Conservation (phyloP, 1,140 invertebrate species). For the Bilobella aurantiaca region DNA sequence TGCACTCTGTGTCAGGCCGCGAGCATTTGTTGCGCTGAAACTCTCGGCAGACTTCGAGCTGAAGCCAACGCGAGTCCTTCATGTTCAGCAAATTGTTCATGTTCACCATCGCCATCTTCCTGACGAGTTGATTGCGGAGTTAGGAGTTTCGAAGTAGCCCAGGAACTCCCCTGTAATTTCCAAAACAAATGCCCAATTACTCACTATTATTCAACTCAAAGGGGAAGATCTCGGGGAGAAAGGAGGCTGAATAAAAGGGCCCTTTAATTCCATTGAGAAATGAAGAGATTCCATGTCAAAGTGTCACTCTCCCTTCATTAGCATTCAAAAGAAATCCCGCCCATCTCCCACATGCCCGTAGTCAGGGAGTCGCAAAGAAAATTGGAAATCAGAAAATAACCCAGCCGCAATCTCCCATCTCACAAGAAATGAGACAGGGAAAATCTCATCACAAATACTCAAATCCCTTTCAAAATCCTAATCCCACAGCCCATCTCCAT, state of each 20-base stretch:
- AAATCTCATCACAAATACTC: not conserved
- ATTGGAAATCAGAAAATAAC: not conserved
- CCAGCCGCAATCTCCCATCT: not conserved
- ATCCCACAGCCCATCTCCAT: too few species aligned
- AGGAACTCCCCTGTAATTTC: not conserved
- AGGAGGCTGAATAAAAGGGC: not conserved
- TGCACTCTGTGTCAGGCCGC: slow-evolving; percentile 96
- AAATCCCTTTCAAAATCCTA: too few species aligned
- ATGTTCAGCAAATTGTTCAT: slow-evolving; percentile 93
- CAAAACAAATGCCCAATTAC: not conserved
- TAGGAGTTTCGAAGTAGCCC: not conserved
- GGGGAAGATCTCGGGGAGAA: not conserved
- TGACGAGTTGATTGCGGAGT: not conserved
- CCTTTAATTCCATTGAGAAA: not conserved
- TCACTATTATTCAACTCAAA: not conserved
- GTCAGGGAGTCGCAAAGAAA: not conserved
- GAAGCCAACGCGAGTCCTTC: slow-evolving; percentile 99
- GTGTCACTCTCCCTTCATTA: not conserved
- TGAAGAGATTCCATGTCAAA: not conserved
- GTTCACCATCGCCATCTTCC: slow-evolving; percentile 79
- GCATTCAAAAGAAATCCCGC: not conserved
- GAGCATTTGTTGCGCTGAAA: slow-evolving; percentile 99
- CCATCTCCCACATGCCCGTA: not conserved
- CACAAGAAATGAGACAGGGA: not conserved
- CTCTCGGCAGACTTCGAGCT: slow-evolving; percentile 98